These are phyloP conservation scores for Delichon dasypus DNA, from an alignment of 2,797 vertebrate species.

Conservation along the genomic window DNA sequence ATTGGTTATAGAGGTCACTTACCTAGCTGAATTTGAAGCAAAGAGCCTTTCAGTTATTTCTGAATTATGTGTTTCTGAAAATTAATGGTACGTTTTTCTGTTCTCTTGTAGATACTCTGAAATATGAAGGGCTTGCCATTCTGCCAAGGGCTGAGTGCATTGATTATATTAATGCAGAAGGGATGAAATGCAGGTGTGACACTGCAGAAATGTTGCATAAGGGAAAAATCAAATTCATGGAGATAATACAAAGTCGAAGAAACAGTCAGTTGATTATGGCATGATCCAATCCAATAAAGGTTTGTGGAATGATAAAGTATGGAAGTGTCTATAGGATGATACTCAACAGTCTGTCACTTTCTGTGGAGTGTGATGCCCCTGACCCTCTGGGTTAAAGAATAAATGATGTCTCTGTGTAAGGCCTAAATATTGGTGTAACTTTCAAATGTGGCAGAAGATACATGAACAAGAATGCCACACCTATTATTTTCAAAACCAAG, in stretches of 20 bases:
- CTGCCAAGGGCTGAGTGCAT: constrained; percentile 23
- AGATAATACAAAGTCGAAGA: not conserved
- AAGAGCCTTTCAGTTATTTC: not conserved
- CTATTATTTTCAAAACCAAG: not conserved
- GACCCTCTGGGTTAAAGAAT: not conserved
- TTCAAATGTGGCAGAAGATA: not conserved
- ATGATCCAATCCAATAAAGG: not conserved
- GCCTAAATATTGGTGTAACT: not conserved
- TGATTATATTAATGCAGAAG: constrained; percentile 5
- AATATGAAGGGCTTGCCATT: not conserved
- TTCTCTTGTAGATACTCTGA: constrained; percentile 7
- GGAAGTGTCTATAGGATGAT: not conserved
- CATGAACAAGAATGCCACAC: not conserved
- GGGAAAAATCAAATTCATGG: not conserved
- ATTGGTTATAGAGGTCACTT: not conserved
- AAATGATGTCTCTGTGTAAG: not conserved
- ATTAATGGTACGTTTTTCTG: not conserved
- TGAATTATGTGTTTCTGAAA: constrained; percentile 21
- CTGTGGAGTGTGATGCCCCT: not conserved
- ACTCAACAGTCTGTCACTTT: not conserved
- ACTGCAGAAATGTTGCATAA: not conserved
- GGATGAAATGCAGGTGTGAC: not conserved
- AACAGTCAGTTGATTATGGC: not conserved
- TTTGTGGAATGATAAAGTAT: not conserved
- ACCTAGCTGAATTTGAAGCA: not conserved